A percentile compares a stretch with the other conserved stretches of the same genome.
Evolutionary conservation across 2,888 invertebrate genomes (phyloP).

Genomic region (Teleogryllus oceanicus): DNA sequence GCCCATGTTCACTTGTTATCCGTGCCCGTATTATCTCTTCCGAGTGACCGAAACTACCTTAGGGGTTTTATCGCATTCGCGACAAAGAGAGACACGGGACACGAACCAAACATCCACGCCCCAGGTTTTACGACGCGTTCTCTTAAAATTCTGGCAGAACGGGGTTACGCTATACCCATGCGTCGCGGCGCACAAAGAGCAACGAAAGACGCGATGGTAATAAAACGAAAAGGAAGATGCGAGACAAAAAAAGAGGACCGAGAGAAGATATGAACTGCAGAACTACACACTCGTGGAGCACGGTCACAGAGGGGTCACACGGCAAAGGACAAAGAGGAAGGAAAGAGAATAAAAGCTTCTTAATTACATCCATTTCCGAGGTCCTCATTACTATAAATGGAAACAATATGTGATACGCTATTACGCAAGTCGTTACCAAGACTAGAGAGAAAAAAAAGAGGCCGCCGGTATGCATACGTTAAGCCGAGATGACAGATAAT

Average conservation of each 20-base stretch:
- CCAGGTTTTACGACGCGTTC: neutral
- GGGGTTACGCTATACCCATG: neutral
- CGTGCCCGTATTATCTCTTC: too few relatives aligned
- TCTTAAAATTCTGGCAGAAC: neutral
- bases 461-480: too few relatives aligned
- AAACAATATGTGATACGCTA: constrained; percentile 1
- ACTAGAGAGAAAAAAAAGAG: too few relatives aligned
- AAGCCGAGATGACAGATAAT: too few relatives aligned
- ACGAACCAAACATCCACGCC: too few relatives aligned
- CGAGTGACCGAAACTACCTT: too few relatives aligned
- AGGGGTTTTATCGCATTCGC: too few relatives aligned
- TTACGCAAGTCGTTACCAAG: neutral
- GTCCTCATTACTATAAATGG: neutral
- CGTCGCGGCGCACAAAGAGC: constrained; percentile 1
- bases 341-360: neutral
- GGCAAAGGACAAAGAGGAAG: neutral
- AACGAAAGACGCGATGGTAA: neutral
- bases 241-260: neutral
- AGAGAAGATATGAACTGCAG: neutral
- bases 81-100: too few relatives aligned
- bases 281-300: neutral
- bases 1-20: too few relatives aligned
- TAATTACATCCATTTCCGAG: neutral
- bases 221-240: neutral
- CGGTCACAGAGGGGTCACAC: neutral